A percentile compares a stretch with the other conserved stretches of the same genome.
Evolutionary conservation across 1,140 invertebrate genomes (phyloP).

Genomic region (Goniozus legneri): DNA sequence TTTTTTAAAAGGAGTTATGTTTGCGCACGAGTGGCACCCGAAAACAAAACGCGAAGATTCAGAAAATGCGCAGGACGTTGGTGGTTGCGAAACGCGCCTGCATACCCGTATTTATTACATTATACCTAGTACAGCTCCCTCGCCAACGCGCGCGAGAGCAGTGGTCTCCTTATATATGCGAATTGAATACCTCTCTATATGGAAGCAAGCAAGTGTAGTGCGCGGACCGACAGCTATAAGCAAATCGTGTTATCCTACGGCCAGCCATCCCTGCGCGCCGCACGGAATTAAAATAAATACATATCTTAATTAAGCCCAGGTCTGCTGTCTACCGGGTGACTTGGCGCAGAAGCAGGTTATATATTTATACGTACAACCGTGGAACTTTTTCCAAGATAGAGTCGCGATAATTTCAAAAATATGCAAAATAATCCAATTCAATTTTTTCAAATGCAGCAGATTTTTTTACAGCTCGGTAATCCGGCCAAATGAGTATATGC

Average conservation of each 20-base stretch:
- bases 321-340: constrained; percentile 34
- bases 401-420: too few species aligned
- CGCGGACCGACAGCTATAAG: constrained; percentile 40
- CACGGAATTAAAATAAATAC: constrained; percentile 54
- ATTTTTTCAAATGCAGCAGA: too few species aligned
- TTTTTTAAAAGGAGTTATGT: constrained; percentile 25
- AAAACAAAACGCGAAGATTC: constrained; percentile 24
- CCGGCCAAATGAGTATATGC: too few species aligned
- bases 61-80: background rate
- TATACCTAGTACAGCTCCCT: constrained; percentile 29
- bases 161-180: constrained; percentile 38
- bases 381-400: too few species aligned
- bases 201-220: constrained; percentile 34
- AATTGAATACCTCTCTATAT: constrained; percentile 49
- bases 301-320: constrained; percentile 52
- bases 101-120: constrained; percentile 36
- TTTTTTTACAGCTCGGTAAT: too few species aligned
- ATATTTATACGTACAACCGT: too few species aligned
- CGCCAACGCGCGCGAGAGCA: too few species aligned
- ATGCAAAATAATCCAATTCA: too few species aligned
- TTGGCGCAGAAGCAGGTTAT: too few species aligned
- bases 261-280: constrained; percentile 19
- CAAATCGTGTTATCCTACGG: constrained; percentile 51
- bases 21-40: constrained; percentile 13
- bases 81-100: background rate